Evolutionary conservation across 1,140 invertebrate genomes (phyloP), one percentile per base, ranked within the genome.

Genomic region (Eciton burchellii): DNA sequence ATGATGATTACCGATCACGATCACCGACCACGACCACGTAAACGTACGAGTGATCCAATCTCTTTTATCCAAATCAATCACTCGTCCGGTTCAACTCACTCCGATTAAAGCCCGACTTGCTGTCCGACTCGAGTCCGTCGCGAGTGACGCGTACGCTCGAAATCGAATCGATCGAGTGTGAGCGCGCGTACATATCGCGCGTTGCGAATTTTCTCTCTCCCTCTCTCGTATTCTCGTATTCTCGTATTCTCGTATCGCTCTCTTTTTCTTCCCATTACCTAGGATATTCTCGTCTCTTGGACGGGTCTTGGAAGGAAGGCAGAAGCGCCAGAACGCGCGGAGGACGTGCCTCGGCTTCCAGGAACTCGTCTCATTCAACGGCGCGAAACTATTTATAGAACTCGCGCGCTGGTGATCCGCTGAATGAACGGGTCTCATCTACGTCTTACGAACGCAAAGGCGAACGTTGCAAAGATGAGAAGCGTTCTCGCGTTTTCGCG

Each of bases 321-420:
- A 45, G 54, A 52, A 86, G 45, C 47, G 56, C 41, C 84, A 57
- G 59, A 65, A 71, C 41, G n/a, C n/a, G n/a, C 29, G 45, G 70
- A 47, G 68, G 45, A 71, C 49, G 70, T 60, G 35, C 41, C 65
- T 62, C 49, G 24, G n/a, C 52, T 86, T 85, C 81, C 83, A 85
- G 62, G 83, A 88, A 88, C 56, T 73, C n/a, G 66, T 76, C 73
- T 88, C 68, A 83, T 88, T 88, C 77, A 77, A 43, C 49, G 54
- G 19, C 35, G 45, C 24, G 41, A 77, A 73, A 70, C 83, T 88
- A 88, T 88, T 88, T 87, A 88, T 88, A 88, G 72, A n/a, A 86
- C 68, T 73, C 73, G 35, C 35, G 4, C 47, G 19, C 52, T 29
- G 24, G 24, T 70, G 43, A 72, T 70, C 49, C 45, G 47, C 41